A percentile compares a stretch with the other conserved stretches of the same genome.
Evolutionary conservation across 2,888 invertebrate species (phyloP).

Genomic region (Penaeus monodon): DNA sequence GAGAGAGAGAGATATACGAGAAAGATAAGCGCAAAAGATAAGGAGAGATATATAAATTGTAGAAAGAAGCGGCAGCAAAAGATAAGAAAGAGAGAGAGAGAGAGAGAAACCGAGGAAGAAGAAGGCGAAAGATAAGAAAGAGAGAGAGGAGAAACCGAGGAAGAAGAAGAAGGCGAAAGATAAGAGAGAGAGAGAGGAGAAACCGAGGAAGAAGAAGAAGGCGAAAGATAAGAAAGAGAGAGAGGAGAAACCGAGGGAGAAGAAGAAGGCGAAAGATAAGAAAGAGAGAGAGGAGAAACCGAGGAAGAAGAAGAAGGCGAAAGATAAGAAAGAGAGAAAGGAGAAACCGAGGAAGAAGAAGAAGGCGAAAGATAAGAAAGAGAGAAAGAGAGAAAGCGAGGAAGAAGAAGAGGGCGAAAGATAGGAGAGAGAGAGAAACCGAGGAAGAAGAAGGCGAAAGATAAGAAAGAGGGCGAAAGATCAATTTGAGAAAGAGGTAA

Average conservation of each 20-base stretch:
- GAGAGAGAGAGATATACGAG: neutral
- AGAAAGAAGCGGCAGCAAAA: too few species aligned
- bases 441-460: too few species aligned
- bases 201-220: neutral
- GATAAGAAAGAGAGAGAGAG: neutral
- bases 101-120: too few species aligned
- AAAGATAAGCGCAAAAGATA: neutral
- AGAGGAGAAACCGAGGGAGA: neutral
- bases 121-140: too few species aligned
- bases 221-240: neutral
- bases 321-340: too few species aligned
- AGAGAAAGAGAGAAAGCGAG: too few species aligned
- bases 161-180: too few species aligned
- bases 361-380: neutral
- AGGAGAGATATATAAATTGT: neutral
- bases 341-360: too few species aligned
- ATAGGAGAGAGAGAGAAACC: too few species aligned
- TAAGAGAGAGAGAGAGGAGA: neutral
- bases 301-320: too few species aligned
- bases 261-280: too few species aligned
- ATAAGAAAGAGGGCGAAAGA: neutral
- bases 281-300: neutral
- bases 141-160: too few species aligned
- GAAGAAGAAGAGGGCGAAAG: neutral
- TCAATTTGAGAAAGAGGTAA: neutral